These are phyloP conservation scores for Labeo catla DNA, from an alignment of 2,113 vertebrate species.

Conservation along the genomic window DNA sequence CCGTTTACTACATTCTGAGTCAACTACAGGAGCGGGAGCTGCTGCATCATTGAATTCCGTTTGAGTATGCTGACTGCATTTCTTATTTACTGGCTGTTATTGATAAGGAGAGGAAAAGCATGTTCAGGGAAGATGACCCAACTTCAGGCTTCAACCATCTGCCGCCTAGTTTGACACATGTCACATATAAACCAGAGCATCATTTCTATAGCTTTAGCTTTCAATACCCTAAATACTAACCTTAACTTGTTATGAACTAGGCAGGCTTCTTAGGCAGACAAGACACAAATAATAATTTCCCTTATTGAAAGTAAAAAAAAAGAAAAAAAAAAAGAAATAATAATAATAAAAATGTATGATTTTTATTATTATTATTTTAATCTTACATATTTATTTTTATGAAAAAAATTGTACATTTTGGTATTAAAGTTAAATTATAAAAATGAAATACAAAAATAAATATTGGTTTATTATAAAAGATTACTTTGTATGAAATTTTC, in stretches of 20 bases:
- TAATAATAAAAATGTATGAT: too few relatives aligned
- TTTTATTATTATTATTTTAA: too few relatives aligned
- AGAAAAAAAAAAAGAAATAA: too few relatives aligned
- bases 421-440: too few relatives aligned
- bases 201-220: not conserved
- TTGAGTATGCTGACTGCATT: slow-evolving; percentile 56
- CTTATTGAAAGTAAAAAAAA: too few relatives aligned
- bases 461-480: too few relatives aligned
- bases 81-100: slow-evolving; percentile 64
- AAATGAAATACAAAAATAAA: too few relatives aligned
- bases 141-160: not conserved
- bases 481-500: too few relatives aligned
- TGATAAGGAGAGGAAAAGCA: slow-evolving; percentile 51
- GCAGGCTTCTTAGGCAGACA: too few relatives aligned
- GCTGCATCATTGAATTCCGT: not conserved
- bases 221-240: not conserved
- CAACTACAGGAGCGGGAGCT: not conserved
- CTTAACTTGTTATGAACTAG: not conserved
- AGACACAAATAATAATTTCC: too few relatives aligned
- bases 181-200: not conserved
- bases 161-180: not conserved
- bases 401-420: too few relatives aligned
- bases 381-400: too few relatives aligned
- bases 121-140: not conserved
- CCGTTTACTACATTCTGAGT: not conserved